Base-by-base conservation (phyloP, 1,140 invertebrate species). In the Drosophila virilis region DNA sequence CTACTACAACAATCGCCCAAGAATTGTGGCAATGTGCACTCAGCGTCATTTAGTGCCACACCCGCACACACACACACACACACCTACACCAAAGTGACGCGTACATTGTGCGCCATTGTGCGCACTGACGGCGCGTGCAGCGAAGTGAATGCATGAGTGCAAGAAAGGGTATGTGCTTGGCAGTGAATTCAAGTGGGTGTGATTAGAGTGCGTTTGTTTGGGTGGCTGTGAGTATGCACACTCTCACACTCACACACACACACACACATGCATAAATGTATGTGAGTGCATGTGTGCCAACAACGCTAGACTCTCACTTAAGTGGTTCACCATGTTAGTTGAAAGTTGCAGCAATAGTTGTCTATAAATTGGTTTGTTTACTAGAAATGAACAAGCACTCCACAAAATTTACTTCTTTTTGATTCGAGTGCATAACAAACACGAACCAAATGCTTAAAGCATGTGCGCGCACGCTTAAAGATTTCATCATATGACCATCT, bases 1-100 rank as follows among this genome's bases (percentile, higher is more conserved):
- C 69, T 43, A 52, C 40, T 43, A 52, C 40, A 43, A 51, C 38
- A 60, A 65, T 42, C 60, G 66, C 79, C 72, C 62, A 83, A 79
- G 80, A 83, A 83, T 79, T 83, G 80, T 83, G 80, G 80, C 76
- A 83, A 79, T 83, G 80, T 83, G 80, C 76, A 83, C 80, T 83
- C 80, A 84, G 77, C 76, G 78, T 84, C 80, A 84, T 84, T 83
- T 83, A 83, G 76, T 69, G 79, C 51, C 78, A 77, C 71, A 65
- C 74, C 65, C 48, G 42, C 60, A 48, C 46, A 12, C 54, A 50
- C 50, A 48, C 13, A 12, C 58, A 28, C 17, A n/a, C 55, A 33
- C 51, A 51, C 45, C 22, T 5, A 13, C 54, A 58, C 52, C 35
- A 22, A 43, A 54, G 17, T 22, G 38, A 70, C 61, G 40, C 33